Conservation (phyloP, 2,888 invertebrate genomes). For the Geotrupes spiniger region DNA sequence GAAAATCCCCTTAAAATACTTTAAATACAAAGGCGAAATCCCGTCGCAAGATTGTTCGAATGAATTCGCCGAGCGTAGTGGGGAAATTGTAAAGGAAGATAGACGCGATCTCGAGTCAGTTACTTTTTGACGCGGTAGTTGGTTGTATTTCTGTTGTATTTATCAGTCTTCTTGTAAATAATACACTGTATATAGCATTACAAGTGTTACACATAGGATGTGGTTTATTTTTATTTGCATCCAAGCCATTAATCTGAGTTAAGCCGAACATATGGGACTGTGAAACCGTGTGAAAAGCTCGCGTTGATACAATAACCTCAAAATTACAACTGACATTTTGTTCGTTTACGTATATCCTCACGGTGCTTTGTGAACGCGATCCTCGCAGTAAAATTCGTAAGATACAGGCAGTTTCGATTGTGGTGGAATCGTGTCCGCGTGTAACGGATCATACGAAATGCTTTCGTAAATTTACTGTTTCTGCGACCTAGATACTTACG, state of each 20-base stretch:
- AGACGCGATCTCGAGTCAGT: constrained; percentile 12
- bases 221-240: too few relatives aligned
- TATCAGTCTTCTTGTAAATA: not conserved
- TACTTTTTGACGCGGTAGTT: constrained; percentile 10
- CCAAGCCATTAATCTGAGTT: too few relatives aligned
- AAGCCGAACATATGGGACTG: too few relatives aligned
- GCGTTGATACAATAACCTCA: constrained; percentile 17
- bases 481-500: constrained; percentile 17
- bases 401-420: too few relatives aligned
- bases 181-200: too few relatives aligned
- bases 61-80: constrained; percentile 11
- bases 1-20: too few relatives aligned
- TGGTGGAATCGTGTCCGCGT: not conserved
- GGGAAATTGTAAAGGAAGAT: constrained; percentile 11
- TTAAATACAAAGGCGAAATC: too few relatives aligned
- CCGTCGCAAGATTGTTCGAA: constrained; percentile 14
- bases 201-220: too few relatives aligned
- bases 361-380: too few relatives aligned
- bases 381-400: too few relatives aligned
- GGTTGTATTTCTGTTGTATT: constrained; percentile 2
- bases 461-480: constrained; percentile 15
- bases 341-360: too few relatives aligned
- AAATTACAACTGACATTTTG: constrained; percentile 2
- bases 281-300: too few relatives aligned
- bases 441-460: constrained; percentile 1